Evolutionary conservation across 2,888 invertebrate species (phyloP).

Genomic region (Pollenia griseotomentosa): DNA sequence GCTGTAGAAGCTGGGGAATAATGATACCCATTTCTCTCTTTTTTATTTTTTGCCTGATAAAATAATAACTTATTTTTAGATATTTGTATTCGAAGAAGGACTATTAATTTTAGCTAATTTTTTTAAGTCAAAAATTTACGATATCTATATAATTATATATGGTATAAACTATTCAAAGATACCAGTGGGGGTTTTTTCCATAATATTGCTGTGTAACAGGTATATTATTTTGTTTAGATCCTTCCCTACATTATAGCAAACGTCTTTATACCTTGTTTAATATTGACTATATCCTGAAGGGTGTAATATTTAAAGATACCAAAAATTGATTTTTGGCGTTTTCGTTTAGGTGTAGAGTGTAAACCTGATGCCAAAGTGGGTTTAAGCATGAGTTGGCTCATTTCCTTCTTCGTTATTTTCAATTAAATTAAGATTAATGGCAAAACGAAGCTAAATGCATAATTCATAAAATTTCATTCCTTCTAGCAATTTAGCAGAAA

Average conservation of each 20-base stretch:
- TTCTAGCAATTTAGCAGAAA: slow-evolving; percentile 54
- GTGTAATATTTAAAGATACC: background rate
- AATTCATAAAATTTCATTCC: slow-evolving; percentile 65
- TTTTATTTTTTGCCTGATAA: too few species aligned
- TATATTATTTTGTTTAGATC: too few species aligned
- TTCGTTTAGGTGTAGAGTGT: background rate
- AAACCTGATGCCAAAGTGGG: slow-evolving; percentile 36
- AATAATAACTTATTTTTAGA: too few species aligned
- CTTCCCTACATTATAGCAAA: background rate
- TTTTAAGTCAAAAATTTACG: too few species aligned
- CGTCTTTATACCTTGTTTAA: background rate
- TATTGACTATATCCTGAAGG: slow-evolving; percentile 2
- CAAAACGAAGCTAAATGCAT: slow-evolving; percentile 66
- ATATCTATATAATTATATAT: too few species aligned
- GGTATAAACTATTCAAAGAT: too few species aligned
- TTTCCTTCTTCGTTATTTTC: slow-evolving; percentile 62
- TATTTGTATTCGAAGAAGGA: too few species aligned
- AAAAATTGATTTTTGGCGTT: background rate
- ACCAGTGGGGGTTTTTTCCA: too few species aligned
- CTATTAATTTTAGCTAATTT: too few species aligned
- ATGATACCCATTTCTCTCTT: too few species aligned
- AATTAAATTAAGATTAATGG: slow-evolving; percentile 74
- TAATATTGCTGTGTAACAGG: too few species aligned
- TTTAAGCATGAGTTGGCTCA: slow-evolving; percentile 56
- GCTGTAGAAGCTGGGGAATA: too few species aligned